Base-by-base conservation (phyloP, 2,797 vertebrate genomes). In the Chanos chanos region DNA sequence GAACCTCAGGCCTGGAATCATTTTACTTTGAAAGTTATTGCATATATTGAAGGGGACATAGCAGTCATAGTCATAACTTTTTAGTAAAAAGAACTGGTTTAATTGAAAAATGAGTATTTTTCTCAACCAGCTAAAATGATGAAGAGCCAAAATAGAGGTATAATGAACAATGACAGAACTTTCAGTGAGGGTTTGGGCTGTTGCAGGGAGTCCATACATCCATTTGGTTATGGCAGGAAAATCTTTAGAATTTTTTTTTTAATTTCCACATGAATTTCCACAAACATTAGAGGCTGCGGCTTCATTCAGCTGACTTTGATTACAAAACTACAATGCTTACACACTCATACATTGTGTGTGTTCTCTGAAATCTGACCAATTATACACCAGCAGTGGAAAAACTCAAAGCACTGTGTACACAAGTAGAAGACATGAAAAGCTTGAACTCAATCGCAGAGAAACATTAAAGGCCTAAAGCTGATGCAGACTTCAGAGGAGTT, bases 71-170 rank as follows among this genome's bases (percentile, higher is more conserved):
- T n/a, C n/a, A n/a, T n/a, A n/a, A n/a, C 78, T 74, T 72, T 78
- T 83, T 84, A 81, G 86, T 83, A 83, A 86, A 87, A 83, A 74
- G 70, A 67, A 58, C 77, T 70, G 78, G 84, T 86, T 86, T 85
- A 86, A 87, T 77, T 82, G 65, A 77, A 80, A 82, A 77, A 82
- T 72, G 71, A 74, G 21, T n/a, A n/a, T 41, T 40, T n/a, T 41
- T 21, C 39, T 39, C 39, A 3, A 41, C 39, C 7, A 41, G 41
- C 41, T 41, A 18, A 41, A 39, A 39, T 16, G 16, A 4, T 7
- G 7, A 41, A 41, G 39, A 39, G 39, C 3, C 4, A 21, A 10
- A 41, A 10, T 39, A 39, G 39, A 16, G 41, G 16, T 16, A 6
- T 41, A 18, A 41, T 41, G 41, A 41, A 41, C 41, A 39, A 16